These are phyloP conservation scores for Diplazon laetatorius DNA, from an alignment of 2,888 invertebrate species.

Conservation along the genomic window DNA sequence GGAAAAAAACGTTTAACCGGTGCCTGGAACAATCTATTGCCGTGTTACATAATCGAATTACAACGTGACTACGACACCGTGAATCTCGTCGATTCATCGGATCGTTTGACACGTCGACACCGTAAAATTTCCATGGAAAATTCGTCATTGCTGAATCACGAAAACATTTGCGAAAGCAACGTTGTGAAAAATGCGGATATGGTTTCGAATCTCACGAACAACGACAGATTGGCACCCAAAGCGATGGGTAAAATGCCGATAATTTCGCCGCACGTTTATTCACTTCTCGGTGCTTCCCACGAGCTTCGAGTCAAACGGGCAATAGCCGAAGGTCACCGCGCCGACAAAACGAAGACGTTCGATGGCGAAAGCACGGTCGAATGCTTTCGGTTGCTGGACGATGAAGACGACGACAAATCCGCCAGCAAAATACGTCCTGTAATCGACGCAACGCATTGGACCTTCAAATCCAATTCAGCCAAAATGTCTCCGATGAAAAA, in stretches of 20 bases:
- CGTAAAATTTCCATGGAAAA: slow-evolving; percentile 58
- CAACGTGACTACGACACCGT: background rate
- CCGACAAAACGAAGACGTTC: slow-evolving; percentile 26
- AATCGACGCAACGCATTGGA: slow-evolving; percentile 51
- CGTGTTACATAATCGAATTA: slow-evolving; percentile 70
- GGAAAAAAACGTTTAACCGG: slow-evolving; percentile 63
- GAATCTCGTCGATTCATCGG: slow-evolving; percentile 29
- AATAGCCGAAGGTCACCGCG: slow-evolving; percentile 59
- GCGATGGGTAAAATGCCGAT: slow-evolving; percentile 63
- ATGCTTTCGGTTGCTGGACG: slow-evolving; percentile 58
- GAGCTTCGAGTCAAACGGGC: slow-evolving; percentile 68
- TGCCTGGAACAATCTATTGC: slow-evolving; percentile 70
- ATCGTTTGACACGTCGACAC: slow-evolving; percentile 52
- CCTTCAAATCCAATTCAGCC: background rate
- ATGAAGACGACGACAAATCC: slow-evolving; percentile 36
- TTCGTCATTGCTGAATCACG: slow-evolving; percentile 63
- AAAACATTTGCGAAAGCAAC: slow-evolving; percentile 63
- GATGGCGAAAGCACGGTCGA: slow-evolving; percentile 62
- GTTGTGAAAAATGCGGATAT: slow-evolving; percentile 64
- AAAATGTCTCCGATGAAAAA: slow-evolving; percentile 25
- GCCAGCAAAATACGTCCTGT: slow-evolving; percentile 26
- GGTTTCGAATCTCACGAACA: slow-evolving; percentile 48
- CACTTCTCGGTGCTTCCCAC: slow-evolving; percentile 69
- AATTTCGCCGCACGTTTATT: slow-evolving; percentile 67
- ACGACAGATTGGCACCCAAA: slow-evolving; percentile 47